phyloP scores from a whole-genome alignment of 2,888 invertebrate species.

The Dendrolimus pini region DNA sequence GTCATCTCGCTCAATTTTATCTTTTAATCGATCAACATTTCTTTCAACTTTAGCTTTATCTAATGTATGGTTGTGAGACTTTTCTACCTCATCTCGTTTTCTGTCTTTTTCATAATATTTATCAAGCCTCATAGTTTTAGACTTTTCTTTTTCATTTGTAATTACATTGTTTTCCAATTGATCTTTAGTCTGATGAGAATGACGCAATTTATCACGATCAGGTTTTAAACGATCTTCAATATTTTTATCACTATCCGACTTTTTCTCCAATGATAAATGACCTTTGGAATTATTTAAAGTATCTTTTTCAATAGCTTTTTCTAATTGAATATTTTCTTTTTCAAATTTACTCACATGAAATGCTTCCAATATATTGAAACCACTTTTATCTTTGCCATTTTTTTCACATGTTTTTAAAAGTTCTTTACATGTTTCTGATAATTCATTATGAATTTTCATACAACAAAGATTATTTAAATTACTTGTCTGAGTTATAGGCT shows the following conservation, averaged over 20 bases:
- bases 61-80: slow-evolving; percentile 30
- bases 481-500: slow-evolving; percentile 37
- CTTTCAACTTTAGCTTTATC: slow-evolving; percentile 37
- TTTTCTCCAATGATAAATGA: slow-evolving; percentile 33
- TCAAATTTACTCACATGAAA: slow-evolving; percentile 41
- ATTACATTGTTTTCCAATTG: slow-evolving; percentile 43
- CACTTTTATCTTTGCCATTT: slow-evolving; percentile 40
- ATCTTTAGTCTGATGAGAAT: slow-evolving; percentile 48
- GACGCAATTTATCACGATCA: slow-evolving; percentile 55
- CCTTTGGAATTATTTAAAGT: slow-evolving; percentile 25
- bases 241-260: slow-evolving; percentile 50
- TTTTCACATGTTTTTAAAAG: slow-evolving; percentile 33
- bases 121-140: slow-evolving; percentile 1
- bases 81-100: slow-evolving; percentile 43
- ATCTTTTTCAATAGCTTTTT: slow-evolving; percentile 52
- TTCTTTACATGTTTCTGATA: slow-evolving; percentile 28
- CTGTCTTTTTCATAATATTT: slow-evolving; percentile 42
- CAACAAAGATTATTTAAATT: slow-evolving; percentile 37
- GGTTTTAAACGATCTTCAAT: slow-evolving; percentile 49
- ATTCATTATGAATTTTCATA: slow-evolving; percentile 37
- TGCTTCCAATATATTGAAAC: slow-evolving; percentile 27
- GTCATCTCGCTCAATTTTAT: slow-evolving; percentile 37
- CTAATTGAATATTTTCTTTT: slow-evolving; percentile 68
- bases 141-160: slow-evolving; percentile 38
- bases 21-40: slow-evolving; percentile 43